Evolutionary conservation across 2,888 invertebrate genomes (phyloP), one percentile per base, ranked within the genome.

Genomic region (Cosmia pyralina): DNA sequence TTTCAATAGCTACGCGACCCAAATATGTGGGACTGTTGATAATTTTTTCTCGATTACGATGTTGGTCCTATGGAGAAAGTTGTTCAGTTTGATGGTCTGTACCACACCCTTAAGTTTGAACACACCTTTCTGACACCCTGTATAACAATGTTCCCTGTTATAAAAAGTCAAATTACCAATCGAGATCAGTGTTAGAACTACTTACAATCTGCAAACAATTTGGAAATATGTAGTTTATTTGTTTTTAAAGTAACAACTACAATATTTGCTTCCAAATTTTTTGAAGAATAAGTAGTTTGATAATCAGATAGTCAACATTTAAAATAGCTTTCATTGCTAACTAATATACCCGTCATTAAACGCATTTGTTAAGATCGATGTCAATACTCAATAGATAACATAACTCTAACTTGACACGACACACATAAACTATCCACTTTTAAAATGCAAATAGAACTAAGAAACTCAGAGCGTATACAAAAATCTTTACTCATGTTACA

Each of bases 401-500:
- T 67, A 71, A 50, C 46, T 65, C 65, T 48, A 70, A 81, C 60
- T 71, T 72, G 13, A 72, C 82, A 82, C 46, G 46, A 73, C 22
- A 73, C 78, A 58, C 68, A 72, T 77, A 63, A 77, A 69, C 64
- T 58, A 62, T 19, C 46, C 8, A 65, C 19, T 44, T 28, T 58
- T 19, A 28, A 59, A 34, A 59, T 8, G 0, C 22, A 66, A 28
- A 65, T 11, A 48, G 7, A 60, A 46, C 22, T n/a, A n/a, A 55
- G n/a, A 59, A 77, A n/a, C 13, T 15, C 10, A 38, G 34, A 48
- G 7, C 64, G 60, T 46, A 38, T 67, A 11, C 38, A 66, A 70
- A 69, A 65, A 52, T 46, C 2, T 48, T 53, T 34, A 64, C 81
- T 83, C 87, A 75, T 89, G 77, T 85, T 85, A 78, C 96, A 97